Base-by-base conservation (phyloP, 2,888 invertebrate species). In the Sclerodermus sp. region DNA sequence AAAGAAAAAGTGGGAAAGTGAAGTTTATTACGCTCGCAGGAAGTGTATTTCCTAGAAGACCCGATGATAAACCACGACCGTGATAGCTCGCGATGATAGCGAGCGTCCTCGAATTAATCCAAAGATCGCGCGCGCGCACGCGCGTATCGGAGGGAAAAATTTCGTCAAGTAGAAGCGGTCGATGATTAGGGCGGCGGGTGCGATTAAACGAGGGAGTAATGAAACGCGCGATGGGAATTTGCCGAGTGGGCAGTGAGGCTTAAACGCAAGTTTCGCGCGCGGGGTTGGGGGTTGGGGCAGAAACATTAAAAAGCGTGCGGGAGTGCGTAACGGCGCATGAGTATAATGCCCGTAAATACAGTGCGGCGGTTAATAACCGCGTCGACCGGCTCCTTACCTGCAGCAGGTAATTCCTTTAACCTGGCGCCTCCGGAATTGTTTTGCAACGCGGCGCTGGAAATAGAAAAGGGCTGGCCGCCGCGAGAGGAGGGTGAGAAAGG, bases 351-450 rank as follows among this genome's bases (percentile, higher is more conserved):
- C 57, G 62, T 62, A 63, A 60, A 63, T 62, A 60, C 53, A 50
- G 54, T 47, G 50, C 45, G 55, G n/a, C 42, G 58, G 59, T 60
- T 65, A 62, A 63, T 63, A 63, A 63, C 59, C 52, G 45, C 23
- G 8, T 16, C 41, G 17, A 45, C 13, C 18, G 32, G 31, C 43
- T 31, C 41, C 42, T 40, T 37, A 36, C 48, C 36, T 48, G 36
- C 38, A 17, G 44, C 45, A 46, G 48, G 45, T 53, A 51, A 51
- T 57, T 54, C 51, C 46, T 48, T 49, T 44, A 46, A 37, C 36
- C 45, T 46, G 44, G 48, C 38, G 31, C 37, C 29, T n/a, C 8
- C 10, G 17, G 10, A 23, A 23, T 23, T 23, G 23, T 23, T 23
- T 3, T n/a, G n/a, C n/a, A n/a, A n/a, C n/a, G n/a, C n/a, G n/a